Percentiles rank a stretch among this genome's conserved stretches.
These are phyloP conservation scores for Lindbergichthys nudifrons DNA, from an alignment of 2,797 vertebrate genomes.

Conservation along the genomic window DNA sequence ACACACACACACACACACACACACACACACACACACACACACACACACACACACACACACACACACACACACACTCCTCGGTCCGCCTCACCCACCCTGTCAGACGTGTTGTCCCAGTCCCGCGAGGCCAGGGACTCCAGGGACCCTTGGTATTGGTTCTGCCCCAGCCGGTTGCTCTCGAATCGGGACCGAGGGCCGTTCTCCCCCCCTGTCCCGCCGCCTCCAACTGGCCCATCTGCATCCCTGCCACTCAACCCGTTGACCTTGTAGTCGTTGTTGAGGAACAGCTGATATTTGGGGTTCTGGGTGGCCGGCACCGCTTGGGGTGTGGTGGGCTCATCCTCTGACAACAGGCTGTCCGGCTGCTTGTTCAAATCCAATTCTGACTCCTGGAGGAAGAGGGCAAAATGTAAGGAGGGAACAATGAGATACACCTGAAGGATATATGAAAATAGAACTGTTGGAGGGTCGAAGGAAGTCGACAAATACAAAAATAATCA, in stretches of 20 bases:
- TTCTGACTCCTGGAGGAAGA: constrained; percentile 72
- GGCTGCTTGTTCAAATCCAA: constrained; percentile 68
- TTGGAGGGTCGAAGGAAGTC: no score
- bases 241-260: constrained; percentile 72
- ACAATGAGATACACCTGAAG: background rate
- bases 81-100: constrained; percentile 64
- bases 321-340: constrained; percentile 57
- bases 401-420: background rate
- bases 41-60: background rate
- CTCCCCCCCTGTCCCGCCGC: constrained; percentile 51
- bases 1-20: background rate
- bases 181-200: constrained; percentile 66
- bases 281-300: constrained; percentile 79
- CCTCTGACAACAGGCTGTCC: constrained; percentile 70
- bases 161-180: constrained; percentile 66
- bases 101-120: constrained; percentile 77
- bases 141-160: constrained; percentile 73
- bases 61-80: background rate
- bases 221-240: constrained; percentile 50
- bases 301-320: constrained; percentile 27
- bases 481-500: no score
- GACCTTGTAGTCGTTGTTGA: constrained; percentile 68
- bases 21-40: no score
- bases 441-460: background rate
- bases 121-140: constrained; percentile 79